phyloP scores from a whole-genome alignment of 2,888 invertebrate genomes.

The Lasioglossum oenotherae region DNA sequence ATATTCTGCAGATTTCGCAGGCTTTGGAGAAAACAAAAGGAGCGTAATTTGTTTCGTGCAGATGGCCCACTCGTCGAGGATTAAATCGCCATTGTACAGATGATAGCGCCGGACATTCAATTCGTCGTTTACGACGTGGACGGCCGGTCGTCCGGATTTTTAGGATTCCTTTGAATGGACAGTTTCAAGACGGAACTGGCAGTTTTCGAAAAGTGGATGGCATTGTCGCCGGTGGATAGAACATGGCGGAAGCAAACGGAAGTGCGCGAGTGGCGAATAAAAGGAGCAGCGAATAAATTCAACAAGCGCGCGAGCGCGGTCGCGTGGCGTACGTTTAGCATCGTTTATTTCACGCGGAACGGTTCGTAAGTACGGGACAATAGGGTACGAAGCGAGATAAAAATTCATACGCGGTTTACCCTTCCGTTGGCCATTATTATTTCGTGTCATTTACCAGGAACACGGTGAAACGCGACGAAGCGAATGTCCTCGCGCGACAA shows the following conservation, averaged over 20 bases:
- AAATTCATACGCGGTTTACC: conserved; percentile 49
- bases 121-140: neutral
- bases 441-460: conserved; percentile 53
- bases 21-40: neutral
- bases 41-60: neutral
- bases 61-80: neutral
- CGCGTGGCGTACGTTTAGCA: conserved; percentile 30
- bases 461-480: conserved; percentile 37
- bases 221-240: neutral
- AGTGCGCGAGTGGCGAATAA: neutral
- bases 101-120: neutral
- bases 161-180: neutral
- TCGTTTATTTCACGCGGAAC: conserved; percentile 31
- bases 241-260: conserved; percentile 19
- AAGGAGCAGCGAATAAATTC: conserved; percentile 26
- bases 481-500: conserved; percentile 38
- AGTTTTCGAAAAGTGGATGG: neutral
- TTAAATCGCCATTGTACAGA: neutral
- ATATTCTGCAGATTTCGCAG: neutral
- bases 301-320: neutral
- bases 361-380: conserved; percentile 45
- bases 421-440: conserved; percentile 52
- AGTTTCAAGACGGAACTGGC: neutral
- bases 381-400: conserved; percentile 50
- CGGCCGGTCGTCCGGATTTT: neutral